A percentile compares a stretch with the other conserved stretches of the same genome.
phyloP scores from a whole-genome alignment of 2,797 vertebrate species.

The Cirrhinus mrigala region DNA sequence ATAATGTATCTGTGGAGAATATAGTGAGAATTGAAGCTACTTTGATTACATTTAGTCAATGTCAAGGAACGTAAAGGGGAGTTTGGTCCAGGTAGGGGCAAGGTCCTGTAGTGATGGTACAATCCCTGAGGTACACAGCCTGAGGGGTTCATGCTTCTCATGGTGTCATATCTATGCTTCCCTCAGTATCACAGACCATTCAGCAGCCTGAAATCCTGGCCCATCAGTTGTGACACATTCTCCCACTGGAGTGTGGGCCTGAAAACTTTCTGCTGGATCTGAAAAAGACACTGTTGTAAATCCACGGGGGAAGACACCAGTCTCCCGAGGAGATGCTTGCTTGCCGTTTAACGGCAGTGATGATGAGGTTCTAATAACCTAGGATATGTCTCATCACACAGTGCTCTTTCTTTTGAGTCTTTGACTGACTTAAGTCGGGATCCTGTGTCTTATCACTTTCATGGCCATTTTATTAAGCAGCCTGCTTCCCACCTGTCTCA shows the following conservation, averaged over 20 bases:
- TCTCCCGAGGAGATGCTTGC: not conserved
- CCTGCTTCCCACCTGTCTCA: not conserved
- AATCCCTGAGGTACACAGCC: not conserved
- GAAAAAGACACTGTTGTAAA: not conserved
- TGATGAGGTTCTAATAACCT: not conserved
- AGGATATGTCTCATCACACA: not conserved
- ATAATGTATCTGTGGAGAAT: too few species aligned
- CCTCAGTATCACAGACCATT: not conserved
- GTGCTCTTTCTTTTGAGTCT: not conserved
- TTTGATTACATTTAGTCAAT: not conserved
- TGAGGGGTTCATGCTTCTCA: not conserved
- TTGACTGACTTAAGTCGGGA: not conserved
- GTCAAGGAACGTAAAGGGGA: too few species aligned
- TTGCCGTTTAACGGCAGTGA: slow-evolving; percentile 4
- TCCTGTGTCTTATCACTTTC: not conserved
- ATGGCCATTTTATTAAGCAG: not conserved
- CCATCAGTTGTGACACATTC: not conserved
- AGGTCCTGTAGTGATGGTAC: not conserved
- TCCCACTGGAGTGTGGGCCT: not conserved
- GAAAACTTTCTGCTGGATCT: not conserved
- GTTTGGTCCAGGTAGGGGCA: not conserved
- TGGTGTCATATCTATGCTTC: not conserved
- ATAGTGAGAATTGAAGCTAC: not conserved
- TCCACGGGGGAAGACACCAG: not conserved
- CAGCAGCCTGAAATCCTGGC: not conserved